phyloP scores from a whole-genome alignment of 2,113 vertebrate species.

The Turnix velox region DNA sequence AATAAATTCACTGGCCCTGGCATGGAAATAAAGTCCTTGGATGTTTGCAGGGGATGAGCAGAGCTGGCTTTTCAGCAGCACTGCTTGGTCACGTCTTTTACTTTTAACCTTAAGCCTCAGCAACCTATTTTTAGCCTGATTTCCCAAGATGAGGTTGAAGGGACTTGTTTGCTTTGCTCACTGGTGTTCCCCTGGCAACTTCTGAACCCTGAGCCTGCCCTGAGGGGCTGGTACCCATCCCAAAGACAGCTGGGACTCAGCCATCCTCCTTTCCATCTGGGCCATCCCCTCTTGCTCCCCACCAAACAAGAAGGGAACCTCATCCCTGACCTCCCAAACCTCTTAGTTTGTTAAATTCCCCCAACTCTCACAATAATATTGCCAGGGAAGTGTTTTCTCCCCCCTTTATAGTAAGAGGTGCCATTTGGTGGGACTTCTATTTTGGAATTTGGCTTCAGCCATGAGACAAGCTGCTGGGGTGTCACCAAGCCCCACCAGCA shows the following conservation, averaged over 20 bases:
- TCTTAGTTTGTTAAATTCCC: not conserved
- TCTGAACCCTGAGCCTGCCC: not conserved
- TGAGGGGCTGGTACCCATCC: not conserved
- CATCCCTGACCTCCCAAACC: rapidly evolving
- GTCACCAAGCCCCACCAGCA: not conserved
- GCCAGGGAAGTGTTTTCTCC: not conserved
- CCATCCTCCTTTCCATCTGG: not conserved
- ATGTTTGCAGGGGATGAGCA: not conserved
- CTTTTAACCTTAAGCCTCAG: not conserved
- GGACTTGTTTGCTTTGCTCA: not conserved
- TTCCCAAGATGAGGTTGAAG: not conserved
- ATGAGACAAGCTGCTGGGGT: not conserved
- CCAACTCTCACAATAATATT: not conserved
- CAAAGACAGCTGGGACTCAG: not conserved
- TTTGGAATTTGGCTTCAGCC: not conserved
- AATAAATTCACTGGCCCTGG: not conserved
- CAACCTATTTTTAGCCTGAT: not conserved
- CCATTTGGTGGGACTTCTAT: not conserved
- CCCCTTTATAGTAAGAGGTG: not conserved
- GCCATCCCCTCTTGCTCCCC: not conserved
- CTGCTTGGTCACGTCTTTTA: not conserved
- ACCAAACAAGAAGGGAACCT: not conserved
- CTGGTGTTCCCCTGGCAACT: not conserved
- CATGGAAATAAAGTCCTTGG: not conserved
- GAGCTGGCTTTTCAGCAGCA: not conserved